A percentile compares a stretch with the other conserved stretches of the same genome.
Conservation (phyloP, 2,113 vertebrate species). For the Micronycteris hirsuta region DNA sequence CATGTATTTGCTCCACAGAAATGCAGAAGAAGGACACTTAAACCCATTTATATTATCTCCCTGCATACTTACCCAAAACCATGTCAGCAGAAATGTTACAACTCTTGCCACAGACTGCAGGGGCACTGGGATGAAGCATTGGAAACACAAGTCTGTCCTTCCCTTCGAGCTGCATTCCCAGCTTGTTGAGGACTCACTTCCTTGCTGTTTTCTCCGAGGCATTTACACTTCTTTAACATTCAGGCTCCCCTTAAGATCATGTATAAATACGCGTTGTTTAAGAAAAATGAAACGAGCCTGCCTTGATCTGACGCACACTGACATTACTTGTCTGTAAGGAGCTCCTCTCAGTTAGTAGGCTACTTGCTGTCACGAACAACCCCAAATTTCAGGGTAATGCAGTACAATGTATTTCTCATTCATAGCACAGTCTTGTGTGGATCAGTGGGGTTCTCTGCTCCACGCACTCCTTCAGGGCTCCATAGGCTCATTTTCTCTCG, state of each 20-base stretch:
- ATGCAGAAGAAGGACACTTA: background rate
- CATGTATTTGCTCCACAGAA: background rate
- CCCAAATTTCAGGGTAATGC: no score
- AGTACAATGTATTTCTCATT: no score
- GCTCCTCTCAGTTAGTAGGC: background rate
- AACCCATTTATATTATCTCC: background rate
- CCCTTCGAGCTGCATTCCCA: background rate
- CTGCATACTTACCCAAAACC: background rate
- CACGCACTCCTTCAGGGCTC: no score
- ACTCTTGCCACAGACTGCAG: background rate
- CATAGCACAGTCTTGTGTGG: background rate
- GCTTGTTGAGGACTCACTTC: background rate
- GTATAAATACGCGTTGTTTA: background rate
- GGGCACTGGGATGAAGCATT: background rate
- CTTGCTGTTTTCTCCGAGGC: background rate
- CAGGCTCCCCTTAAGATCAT: background rate
- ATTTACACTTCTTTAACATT: background rate
- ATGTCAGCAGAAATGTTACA: background rate
- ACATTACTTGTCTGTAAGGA: background rate
- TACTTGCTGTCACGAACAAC: fast-evolving
- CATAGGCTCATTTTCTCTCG: background rate
- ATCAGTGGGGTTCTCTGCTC: background rate
- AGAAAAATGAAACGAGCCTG: background rate
- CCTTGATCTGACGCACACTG: background rate
- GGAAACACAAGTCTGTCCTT: background rate